These are phyloP conservation scores for Mesorhabditis spiculigera DNA, from an alignment of 2,888 invertebrate genomes.

Conservation along the genomic window DNA sequence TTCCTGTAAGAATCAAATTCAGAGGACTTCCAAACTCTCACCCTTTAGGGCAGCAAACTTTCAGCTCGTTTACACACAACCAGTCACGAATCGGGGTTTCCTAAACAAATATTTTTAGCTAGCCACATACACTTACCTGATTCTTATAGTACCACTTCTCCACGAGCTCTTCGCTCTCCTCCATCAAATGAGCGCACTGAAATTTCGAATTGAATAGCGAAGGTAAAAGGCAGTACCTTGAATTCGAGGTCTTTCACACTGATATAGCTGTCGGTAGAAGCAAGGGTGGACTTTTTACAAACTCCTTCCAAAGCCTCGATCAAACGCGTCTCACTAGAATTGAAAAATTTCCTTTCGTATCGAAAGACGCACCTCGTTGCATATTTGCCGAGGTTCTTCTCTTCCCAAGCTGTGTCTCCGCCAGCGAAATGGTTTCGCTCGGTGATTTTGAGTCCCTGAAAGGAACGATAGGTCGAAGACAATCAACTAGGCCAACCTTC, in stretches of 20 bases:
- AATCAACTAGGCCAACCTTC: not conserved
- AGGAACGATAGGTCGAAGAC: conserved; percentile 15
- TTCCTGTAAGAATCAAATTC: conserved; percentile 82
- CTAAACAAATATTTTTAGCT: not conserved
- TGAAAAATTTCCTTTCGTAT: not conserved
- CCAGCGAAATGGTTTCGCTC: conserved; percentile 85
- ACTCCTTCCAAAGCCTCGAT: conserved; percentile 85
- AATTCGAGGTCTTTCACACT: conserved; percentile 46
- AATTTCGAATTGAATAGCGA: conserved; percentile 18
- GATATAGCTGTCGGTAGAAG: conserved; percentile 58
- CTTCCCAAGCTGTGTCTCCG: conserved; percentile 89
- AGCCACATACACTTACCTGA: conserved; percentile 17
- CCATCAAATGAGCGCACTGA: conserved; percentile 80
- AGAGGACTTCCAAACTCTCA: conserved; percentile 25
- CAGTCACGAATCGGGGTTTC: conserved; percentile 25
- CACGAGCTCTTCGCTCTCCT: conserved; percentile 76
- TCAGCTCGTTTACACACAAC: conserved; percentile 30
- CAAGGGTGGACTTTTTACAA: conserved; percentile 69
- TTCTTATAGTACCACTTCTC: conserved; percentile 85
- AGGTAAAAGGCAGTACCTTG: conserved; percentile 32
- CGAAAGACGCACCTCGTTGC: conserved; percentile 65
- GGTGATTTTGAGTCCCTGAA: conserved; percentile 75
- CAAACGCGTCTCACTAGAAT: conserved; percentile 76
- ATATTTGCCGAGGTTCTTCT: conserved; percentile 76
- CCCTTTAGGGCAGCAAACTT: conserved; percentile 12